These are phyloP conservation scores for Stomatorhinus walkeri DNA, from an alignment of 2,797 vertebrate genomes.

Conservation along the genomic window DNA sequence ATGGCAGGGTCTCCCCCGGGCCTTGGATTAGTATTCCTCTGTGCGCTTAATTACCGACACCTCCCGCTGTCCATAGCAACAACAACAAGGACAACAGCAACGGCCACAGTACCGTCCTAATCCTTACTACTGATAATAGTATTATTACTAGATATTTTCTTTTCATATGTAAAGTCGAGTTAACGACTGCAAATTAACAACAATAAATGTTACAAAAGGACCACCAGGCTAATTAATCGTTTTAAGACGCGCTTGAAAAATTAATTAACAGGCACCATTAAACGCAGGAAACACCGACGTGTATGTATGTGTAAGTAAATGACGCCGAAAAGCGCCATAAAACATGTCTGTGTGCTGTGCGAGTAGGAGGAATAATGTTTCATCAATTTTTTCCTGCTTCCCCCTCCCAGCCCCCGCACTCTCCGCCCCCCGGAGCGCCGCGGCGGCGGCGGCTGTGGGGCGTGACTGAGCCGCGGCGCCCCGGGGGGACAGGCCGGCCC, in stretches of 20 bases:
- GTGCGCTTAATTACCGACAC: background rate
- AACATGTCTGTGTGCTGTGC: background rate
- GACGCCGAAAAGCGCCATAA: background rate
- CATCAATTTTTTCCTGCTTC: background rate
- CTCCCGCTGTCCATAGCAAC: background rate
- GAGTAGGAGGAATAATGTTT: conserved; percentile 17
- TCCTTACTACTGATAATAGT: background rate
- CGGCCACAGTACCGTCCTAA: background rate
- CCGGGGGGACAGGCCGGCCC: conserved; percentile 68
- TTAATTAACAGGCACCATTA: background rate
- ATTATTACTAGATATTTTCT: background rate
- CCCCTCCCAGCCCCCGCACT: conserved; percentile 29
- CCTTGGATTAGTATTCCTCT: background rate
- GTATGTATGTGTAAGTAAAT: background rate
- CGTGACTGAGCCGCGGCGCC: conserved; percentile 56
- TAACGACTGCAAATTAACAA: background rate
- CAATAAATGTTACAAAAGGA: background rate
- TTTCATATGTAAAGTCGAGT: background rate
- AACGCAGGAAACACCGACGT: background rate
- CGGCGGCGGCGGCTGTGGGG: conserved; percentile 50
- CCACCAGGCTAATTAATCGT: background rate
- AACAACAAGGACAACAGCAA: background rate
- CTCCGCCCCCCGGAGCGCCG: conserved; percentile 32
- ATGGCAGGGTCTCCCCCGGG: background rate
- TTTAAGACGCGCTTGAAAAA: background rate